These are phyloP conservation scores for Patella depressa DNA, from an alignment of 2,888 invertebrate species.

Conservation along the genomic window DNA sequence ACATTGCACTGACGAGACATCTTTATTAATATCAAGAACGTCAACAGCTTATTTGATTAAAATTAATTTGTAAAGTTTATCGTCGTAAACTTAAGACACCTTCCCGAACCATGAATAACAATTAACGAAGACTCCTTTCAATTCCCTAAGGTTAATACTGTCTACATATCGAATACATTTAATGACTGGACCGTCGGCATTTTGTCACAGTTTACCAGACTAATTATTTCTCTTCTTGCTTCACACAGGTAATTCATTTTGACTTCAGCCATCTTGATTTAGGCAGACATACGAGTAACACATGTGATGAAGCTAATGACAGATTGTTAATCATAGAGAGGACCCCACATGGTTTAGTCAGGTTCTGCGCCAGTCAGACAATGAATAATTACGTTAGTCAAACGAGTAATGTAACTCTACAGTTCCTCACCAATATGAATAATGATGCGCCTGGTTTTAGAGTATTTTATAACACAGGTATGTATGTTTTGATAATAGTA, in stretches of 20 bases:
- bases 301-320: slow-evolving; percentile 54
- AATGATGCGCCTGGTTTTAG: slow-evolving; percentile 64
- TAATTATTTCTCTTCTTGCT: slow-evolving; percentile 8
- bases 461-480: slow-evolving; percentile 61
- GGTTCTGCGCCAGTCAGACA: slow-evolving; percentile 52
- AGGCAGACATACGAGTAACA: slow-evolving; percentile 46
- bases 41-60: too few species aligned
- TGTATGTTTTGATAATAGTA: neutral
- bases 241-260: slow-evolving; percentile 57
- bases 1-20: too few species aligned
- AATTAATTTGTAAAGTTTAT: too few species aligned
- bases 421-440: slow-evolving; percentile 56
- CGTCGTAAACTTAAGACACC: too few species aligned
- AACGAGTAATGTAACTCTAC: slow-evolving; percentile 52
- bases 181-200: too few species aligned
- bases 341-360: slow-evolving; percentile 38
- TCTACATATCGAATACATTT: too few species aligned
- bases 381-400: slow-evolving; percentile 55
- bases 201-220: neutral
- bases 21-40: too few species aligned
- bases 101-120: too few species aligned
- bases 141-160: too few species aligned
- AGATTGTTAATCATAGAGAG: slow-evolving; percentile 53
- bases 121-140: too few species aligned
- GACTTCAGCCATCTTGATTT: slow-evolving; percentile 62